Percentiles rank a stretch among this genome's conserved stretches.
phyloP scores from a whole-genome alignment of 2,888 invertebrate genomes.

The Sussaba pulchella region DNA sequence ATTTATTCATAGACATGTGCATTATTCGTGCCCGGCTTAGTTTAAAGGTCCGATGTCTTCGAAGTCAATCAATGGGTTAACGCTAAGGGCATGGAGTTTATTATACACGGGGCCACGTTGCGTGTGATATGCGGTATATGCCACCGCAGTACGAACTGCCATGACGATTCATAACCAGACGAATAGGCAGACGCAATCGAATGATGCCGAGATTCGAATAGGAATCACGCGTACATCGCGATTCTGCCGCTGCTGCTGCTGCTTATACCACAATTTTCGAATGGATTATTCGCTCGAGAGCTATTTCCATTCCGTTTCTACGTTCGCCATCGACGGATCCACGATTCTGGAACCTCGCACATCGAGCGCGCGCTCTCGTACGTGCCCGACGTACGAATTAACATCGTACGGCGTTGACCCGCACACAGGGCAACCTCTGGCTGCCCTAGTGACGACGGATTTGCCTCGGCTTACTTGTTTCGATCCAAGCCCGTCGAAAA shows the following conservation, averaged over 20 bases:
- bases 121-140: too few relatives aligned
- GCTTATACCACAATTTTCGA: slow-evolving; percentile 58
- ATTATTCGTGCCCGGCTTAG: slow-evolving; percentile 1
- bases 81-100: neutral
- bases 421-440: slow-evolving; percentile 37
- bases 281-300: slow-evolving; percentile 57
- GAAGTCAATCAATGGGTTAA: slow-evolving; percentile 11
- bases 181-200: slow-evolving; percentile 56
- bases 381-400: slow-evolving; percentile 52
- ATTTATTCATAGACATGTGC: neutral
- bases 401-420: slow-evolving; percentile 32
- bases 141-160: too few relatives aligned
- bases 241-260: neutral
- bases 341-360: slow-evolving; percentile 4
- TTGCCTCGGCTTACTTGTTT: slow-evolving; percentile 21
- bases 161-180: slow-evolving; percentile 39
- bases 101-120: neutral
- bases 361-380: slow-evolving; percentile 40
- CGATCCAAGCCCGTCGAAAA: slow-evolving; percentile 1
- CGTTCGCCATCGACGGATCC: slow-evolving; percentile 4
- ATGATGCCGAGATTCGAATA: slow-evolving; percentile 52
- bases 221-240: slow-evolving; percentile 40
- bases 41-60: slow-evolving; percentile 1
- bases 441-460: slow-evolving; percentile 7
- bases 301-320: slow-evolving; percentile 52